phyloP scores from a whole-genome alignment of 1,140 invertebrate genomes.

The Drosophila aff. region DNA sequence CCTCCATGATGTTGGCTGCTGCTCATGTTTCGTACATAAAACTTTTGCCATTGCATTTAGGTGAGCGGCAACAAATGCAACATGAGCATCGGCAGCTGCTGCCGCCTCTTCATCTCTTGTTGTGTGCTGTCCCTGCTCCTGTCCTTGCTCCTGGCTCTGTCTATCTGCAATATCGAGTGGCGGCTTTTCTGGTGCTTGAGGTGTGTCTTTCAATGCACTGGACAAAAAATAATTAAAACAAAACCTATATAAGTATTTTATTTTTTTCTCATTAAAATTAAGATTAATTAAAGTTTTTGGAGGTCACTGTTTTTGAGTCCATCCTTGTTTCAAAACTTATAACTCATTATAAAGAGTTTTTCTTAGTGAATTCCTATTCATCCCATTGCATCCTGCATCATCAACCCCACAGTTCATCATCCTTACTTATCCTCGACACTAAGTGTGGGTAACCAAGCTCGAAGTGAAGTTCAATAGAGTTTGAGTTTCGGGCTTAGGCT shows the following conservation, averaged over 20 bases:
- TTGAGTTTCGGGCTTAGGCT: conserved; percentile 33
- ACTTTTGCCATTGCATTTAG: conserved; percentile 71
- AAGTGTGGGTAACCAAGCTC: conserved; percentile 48
- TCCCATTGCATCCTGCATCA: neutral
- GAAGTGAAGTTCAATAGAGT: conserved; percentile 58
- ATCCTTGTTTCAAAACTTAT: neutral
- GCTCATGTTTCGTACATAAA: conserved; percentile 61
- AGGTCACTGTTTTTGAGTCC: fast-evolving
- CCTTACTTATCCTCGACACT: conserved; percentile 6
- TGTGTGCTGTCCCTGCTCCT: conserved; percentile 12
- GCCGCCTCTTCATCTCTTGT: conserved; percentile 17
- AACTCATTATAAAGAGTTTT: neutral
- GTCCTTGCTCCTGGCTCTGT: conserved; percentile 20
- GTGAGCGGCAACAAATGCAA: conserved; percentile 42
- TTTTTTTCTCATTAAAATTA: neutral
- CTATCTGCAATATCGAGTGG: conserved; percentile 44
- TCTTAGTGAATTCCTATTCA: neutral
- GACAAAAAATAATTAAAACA: neutral
- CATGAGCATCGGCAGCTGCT: conserved; percentile 23
- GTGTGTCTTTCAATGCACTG: conserved; percentile 48
- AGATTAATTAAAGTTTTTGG: neutral
- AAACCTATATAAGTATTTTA: neutral
- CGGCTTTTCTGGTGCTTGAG: conserved; percentile 68
- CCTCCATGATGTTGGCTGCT: conserved; percentile 27
- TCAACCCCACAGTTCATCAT: conserved; percentile 12